phyloP scores from a whole-genome alignment of 2,888 invertebrate species.

The Ypsolopha scabrella region DNA sequence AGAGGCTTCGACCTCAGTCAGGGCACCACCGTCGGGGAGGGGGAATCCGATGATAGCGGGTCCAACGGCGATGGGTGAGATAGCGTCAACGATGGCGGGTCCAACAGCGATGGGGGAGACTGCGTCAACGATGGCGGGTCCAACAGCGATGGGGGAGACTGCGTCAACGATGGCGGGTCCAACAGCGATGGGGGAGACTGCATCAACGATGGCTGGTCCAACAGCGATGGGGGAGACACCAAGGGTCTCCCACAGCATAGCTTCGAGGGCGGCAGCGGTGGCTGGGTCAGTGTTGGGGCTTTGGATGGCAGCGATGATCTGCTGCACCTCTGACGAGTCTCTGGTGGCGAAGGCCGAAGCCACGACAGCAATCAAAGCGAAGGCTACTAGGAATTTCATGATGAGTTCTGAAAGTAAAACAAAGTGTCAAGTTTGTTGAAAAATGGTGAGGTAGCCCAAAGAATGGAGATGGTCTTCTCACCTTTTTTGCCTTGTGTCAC shows the following conservation, averaged over 20 bases:
- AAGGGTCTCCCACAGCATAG: slow-evolving; percentile 18
- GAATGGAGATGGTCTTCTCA: not conserved
- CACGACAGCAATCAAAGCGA: slow-evolving; percentile 39
- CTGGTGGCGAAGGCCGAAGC: slow-evolving; percentile 27
- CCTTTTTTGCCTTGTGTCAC: not conserved
- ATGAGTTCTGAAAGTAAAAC: slow-evolving; percentile 16
- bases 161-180: slow-evolving; percentile 10
- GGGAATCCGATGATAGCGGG: slow-evolving; percentile 17
- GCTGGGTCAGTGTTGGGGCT: slow-evolving; percentile 38
- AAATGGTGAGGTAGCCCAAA: too few species aligned
- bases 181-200: slow-evolving; percentile 8
- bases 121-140: slow-evolving; percentile 16
- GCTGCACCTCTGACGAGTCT: slow-evolving; percentile 22
- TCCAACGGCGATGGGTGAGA: slow-evolving; percentile 6
- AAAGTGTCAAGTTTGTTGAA: too few species aligned
- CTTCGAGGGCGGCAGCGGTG: slow-evolving; percentile 24
- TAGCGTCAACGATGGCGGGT: slow-evolving; percentile 8
- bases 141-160: slow-evolving; percentile 15
- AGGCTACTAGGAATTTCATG: slow-evolving; percentile 43
- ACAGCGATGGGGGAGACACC: slow-evolving; percentile 11
- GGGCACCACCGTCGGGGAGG: slow-evolving; percentile 1
- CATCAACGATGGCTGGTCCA: slow-evolving; percentile 11
- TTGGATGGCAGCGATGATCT: slow-evolving; percentile 36
- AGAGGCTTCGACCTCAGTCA: slow-evolving; percentile 6
- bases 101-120: slow-evolving; percentile 9